Conservation (phyloP, 2,113 vertebrate genomes). For the Picathartes gymnocephalus region DNA sequence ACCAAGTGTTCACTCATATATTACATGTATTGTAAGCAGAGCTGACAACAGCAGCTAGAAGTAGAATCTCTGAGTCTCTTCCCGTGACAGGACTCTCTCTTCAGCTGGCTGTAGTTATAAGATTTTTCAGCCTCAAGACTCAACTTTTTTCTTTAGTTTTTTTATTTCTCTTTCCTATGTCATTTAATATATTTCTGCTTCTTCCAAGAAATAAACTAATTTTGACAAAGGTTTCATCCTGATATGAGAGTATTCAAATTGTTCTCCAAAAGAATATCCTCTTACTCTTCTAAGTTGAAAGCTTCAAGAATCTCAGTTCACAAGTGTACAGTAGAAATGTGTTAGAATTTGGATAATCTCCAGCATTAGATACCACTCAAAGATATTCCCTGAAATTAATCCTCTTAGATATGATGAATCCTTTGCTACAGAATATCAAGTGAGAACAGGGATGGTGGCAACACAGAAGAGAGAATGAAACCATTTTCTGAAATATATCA, state of each 20-base stretch:
- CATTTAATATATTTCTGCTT: neutral
- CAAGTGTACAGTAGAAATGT: fast-evolving
- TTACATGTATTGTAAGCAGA: neutral
- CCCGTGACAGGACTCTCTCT: neutral
- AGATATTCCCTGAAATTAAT: neutral
- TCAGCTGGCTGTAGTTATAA: neutral
- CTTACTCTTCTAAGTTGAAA: neutral
- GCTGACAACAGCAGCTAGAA: neutral
- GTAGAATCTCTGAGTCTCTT: neutral
- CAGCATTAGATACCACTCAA: neutral
- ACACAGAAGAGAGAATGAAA: neutral
- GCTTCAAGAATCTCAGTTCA: neutral
- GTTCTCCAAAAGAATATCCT: neutral
- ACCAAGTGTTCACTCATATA: neutral
- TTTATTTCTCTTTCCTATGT: neutral
- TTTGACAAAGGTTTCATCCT: neutral
- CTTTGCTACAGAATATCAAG: neutral
- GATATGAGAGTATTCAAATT: neutral
- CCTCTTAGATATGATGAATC: neutral
- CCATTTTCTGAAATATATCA: neutral
- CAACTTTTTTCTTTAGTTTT: neutral
- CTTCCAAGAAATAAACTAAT: neutral
- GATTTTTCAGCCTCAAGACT: neutral
- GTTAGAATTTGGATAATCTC: neutral
- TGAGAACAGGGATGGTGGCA: neutral